Base-by-base conservation (phyloP, 2,888 invertebrate species). In the Halocaridina rubra region DNA sequence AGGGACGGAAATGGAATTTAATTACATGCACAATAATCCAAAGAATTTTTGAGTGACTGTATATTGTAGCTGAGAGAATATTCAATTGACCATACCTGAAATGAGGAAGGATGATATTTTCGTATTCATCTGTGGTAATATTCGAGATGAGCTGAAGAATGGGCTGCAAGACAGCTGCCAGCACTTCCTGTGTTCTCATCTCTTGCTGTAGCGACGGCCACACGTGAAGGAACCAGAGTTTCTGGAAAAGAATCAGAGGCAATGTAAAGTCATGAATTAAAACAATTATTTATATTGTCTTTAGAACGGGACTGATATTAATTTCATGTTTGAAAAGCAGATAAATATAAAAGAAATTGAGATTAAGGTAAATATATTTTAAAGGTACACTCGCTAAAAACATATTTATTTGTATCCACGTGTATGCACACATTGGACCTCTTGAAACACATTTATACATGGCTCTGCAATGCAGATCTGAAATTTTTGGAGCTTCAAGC, bases 151-250 rank as follows among this genome's bases (percentile, higher is more conserved):
- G 93, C 91, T 94, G 95, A 89, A 97, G 93, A 87, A 97, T 94
- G 1, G 97, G 96, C 89, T 95, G 95, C 67, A 97, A 92, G 8
- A 96, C 96, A 0, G 96, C 94, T 0, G 96, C 95, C 88, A 98
- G 92, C 24, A 97, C 96, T 90, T 98, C 97, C 87, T 95, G 94
- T 29, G 95, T 94, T 90, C 94, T 94, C 92, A 97, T 94, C 91
- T 98, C 98, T 89, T 94, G 93, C 90, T 95, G 95, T 86, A 98
- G 92, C 89, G 95, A 94, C 46, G 97, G 97, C 95, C 98, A 97
- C 74, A 98, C 95, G 91, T 96, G 96, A 91, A 96, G 96, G 93
- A 97, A 98, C 93, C 97, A 96, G 77, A 98, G 92, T 95, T 98
- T 98, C 98, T 98, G 93, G 33, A 32, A 64, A 29, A 22, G 3